phyloP scores from a whole-genome alignment of 2,113 vertebrate genomes.

The Craseonycteris thonglongyai region DNA sequence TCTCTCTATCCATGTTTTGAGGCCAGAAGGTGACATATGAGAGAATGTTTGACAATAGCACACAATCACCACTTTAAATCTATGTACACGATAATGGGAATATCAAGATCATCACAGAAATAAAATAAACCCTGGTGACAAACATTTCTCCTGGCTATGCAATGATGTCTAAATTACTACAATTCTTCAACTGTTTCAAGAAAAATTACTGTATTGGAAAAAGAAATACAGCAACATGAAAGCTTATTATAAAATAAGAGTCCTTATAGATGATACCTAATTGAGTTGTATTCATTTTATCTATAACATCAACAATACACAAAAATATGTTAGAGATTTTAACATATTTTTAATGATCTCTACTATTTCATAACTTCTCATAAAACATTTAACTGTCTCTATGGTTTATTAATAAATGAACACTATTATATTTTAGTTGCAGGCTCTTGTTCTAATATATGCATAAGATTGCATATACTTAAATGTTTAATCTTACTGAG shows the following conservation, averaged over 20 bases:
- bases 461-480: not conserved
- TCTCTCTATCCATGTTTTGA: not conserved
- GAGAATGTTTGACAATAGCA: conserved; percentile 12
- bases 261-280: not conserved
- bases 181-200: not conserved
- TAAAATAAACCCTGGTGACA: not conserved
- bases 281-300: not conserved
- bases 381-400: not conserved
- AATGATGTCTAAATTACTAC: not conserved
- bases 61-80: not conserved
- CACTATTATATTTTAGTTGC: not conserved
- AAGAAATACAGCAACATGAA: not conserved
- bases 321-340: not conserved
- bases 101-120: not conserved
- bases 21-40: conserved; percentile 43
- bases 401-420: not conserved
- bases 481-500: not conserved
- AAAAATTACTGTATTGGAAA: not conserved
- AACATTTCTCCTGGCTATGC: not conserved
- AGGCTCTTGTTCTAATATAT: not conserved
- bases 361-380: not conserved
- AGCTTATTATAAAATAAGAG: not conserved
- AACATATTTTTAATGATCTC: not conserved
- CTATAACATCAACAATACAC: not conserved
- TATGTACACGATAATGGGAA: too few relatives aligned